A percentile compares a stretch with the other conserved stretches of the same genome.
These are phyloP conservation scores for Drosophila neoperkinsi DNA, from an alignment of 2,888 invertebrate genomes.

Conservation along the genomic window DNA sequence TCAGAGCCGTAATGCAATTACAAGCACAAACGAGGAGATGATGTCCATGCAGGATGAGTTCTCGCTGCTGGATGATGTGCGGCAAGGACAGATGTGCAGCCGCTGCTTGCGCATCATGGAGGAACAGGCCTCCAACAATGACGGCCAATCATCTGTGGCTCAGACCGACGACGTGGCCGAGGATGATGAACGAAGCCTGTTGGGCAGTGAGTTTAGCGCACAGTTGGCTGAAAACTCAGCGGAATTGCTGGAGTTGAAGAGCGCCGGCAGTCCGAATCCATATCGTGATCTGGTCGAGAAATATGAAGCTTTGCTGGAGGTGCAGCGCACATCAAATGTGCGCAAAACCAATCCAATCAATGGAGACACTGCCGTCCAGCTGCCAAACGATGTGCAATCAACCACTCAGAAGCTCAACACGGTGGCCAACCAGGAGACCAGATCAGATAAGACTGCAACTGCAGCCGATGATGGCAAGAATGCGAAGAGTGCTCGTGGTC, in stretches of 20 bases:
- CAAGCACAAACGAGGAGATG: constrained; percentile 89
- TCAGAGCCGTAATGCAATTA: constrained; percentile 83
- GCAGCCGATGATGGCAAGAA: constrained; percentile 42
- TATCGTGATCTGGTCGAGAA: constrained; percentile 93
- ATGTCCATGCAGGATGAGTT: constrained; percentile 92
- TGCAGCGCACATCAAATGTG: constrained; percentile 89
- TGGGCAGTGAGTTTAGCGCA: constrained; percentile 70
- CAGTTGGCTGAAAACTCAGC: constrained; percentile 78
- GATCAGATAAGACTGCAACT: constrained; percentile 12
- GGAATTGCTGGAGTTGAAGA: constrained; percentile 73
- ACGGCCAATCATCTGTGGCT: constrained; percentile 87
- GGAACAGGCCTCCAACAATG: constrained; percentile 83
- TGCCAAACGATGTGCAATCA: constrained; percentile 89
- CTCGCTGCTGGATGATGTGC: constrained; percentile 93
- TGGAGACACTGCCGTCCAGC: constrained; percentile 64
- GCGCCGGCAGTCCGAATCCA: constrained; percentile 86
- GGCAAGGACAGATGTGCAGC: constrained; percentile 94
- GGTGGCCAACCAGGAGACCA: constrained; percentile 12
- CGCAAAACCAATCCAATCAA: constrained; percentile 79
- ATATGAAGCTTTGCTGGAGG: constrained; percentile 92
- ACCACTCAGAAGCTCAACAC: constrained; percentile 82
- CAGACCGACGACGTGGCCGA: constrained; percentile 89
- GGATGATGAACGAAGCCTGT: constrained; percentile 87
- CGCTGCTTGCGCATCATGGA: constrained; percentile 91
- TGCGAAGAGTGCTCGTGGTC: constrained; percentile 85